Percentiles rank a stretch among this genome's conserved stretches.
Evolutionary conservation across 2,113 vertebrate species (phyloP).

Genomic region (Hippocampus mohnikei): DNA sequence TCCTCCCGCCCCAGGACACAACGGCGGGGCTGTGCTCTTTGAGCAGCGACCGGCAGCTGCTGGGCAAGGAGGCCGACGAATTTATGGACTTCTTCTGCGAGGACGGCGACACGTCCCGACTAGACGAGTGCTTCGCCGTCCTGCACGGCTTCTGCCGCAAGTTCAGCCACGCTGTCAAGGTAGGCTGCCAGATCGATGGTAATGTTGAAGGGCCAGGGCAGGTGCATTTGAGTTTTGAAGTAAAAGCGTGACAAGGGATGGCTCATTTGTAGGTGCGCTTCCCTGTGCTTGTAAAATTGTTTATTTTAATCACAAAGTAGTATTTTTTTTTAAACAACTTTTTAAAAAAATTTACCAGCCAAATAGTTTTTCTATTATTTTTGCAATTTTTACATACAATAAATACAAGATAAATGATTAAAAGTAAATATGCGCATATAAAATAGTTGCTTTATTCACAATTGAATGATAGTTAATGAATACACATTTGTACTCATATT

Average conservation of each 20-base stretch:
- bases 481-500: no score
- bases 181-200: not conserved
- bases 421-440: no score
- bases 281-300: not conserved
- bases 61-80: constrained; percentile 36
- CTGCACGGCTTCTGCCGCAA: constrained; percentile 49
- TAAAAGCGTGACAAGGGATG: not conserved
- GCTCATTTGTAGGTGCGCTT: not conserved
- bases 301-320: not conserved
- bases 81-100: constrained; percentile 62
- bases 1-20: constrained; percentile 20
- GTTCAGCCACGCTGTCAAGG: constrained; percentile 44
- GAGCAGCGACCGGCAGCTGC: constrained; percentile 29
- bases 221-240: not conserved
- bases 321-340: no score
- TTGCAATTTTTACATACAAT: no score
- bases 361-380: no score
- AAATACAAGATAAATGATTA: no score
- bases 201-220: no score
- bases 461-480: no score
- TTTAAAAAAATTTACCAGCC: no score
- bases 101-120: constrained; percentile 45
- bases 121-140: constrained; percentile 57
- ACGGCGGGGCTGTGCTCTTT: constrained; percentile 30
- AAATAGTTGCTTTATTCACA: no score